Base-by-base conservation (phyloP, 2,888 invertebrate genomes). In the Belgica antarctica region DNA sequence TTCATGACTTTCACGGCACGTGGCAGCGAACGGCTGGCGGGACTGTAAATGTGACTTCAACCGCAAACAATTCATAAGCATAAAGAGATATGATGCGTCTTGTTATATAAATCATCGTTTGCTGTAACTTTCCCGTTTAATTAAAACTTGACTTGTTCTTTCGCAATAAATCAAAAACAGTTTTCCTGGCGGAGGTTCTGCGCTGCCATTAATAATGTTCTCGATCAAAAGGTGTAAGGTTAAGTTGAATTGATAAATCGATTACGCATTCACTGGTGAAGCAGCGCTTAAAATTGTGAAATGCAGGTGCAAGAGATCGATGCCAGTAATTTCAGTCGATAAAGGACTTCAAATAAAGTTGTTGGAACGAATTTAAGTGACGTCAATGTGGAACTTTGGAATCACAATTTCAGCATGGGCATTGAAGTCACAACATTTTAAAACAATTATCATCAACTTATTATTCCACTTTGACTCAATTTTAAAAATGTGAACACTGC, bases 1-100 rank as follows among this genome's bases (percentile, higher is more conserved):
- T 41, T 12, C 19, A 22, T 62, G 31, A 62, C 62, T 62, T 62
- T 41, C 41, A 31, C 28, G 31, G 62, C 62, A 62, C 62, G 62
- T 62, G 62, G 62, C 62, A 31, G n/a, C 10, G 24, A 24, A 4
- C 17, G 17, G 8, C 15, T 22, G 27, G 19, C 27, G 31, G 17
- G 17, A 62, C 28, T 3, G 34, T 28, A 31, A 62, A 62, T 62
- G 62, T 62, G 62, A 62, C 62, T 62, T 62, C 31, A 31, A 62
- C 62, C 62, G 12, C 62, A 62, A 59, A 52, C 52, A 19, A 12
- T 31, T n/a, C 52, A 19, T 52, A 52, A 59, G 24, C 24, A 59
- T 24, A n/a, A n/a, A n/a, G n/a, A n/a, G n/a, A n/a, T 25, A 28
- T 47, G 61, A 61, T 25, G 62, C 31, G 31, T 31, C 41, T 41